A percentile compares a stretch with the other conserved stretches of the same genome.
Evolutionary conservation across 2,113 vertebrate species (phyloP).

Genomic region (Lepus europaeus): DNA sequence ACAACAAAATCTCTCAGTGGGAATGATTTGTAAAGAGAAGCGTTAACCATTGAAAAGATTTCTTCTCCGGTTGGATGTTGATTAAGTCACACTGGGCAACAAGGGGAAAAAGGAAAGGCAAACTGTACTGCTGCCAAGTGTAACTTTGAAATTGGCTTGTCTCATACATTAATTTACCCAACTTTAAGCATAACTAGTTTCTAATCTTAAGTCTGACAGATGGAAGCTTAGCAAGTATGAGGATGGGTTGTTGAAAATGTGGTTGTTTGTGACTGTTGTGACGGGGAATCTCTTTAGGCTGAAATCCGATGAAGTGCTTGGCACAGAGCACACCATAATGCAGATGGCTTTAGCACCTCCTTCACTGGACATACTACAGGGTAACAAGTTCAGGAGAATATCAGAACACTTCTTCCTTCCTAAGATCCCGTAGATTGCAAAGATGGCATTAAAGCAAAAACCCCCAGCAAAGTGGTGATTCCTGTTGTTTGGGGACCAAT

Average conservation of each 20-base stretch:
- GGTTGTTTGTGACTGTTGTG: not conserved
- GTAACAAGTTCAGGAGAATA: slow-evolving; percentile 58
- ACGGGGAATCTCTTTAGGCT: slow-evolving; percentile 39
- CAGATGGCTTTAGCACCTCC: slow-evolving; percentile 31
- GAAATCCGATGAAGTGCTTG: slow-evolving; percentile 51
- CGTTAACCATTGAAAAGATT: not conserved
- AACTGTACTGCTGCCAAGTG: slow-evolving; percentile 19
- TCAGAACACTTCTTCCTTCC: slow-evolving; percentile 72
- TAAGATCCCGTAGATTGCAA: slow-evolving; percentile 44
- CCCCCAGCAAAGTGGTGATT: slow-evolving; percentile 1
- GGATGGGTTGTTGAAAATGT: not conserved
- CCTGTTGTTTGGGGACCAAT: slow-evolving; percentile 46
- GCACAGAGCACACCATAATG: slow-evolving; percentile 19
- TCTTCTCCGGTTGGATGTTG: not conserved
- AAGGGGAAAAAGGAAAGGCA: not conserved
- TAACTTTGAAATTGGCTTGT: slow-evolving; percentile 58
- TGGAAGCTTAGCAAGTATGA: slow-evolving; percentile 29
- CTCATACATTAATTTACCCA: slow-evolving; percentile 62
- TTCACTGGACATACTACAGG: not conserved
- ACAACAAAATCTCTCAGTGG: not conserved
- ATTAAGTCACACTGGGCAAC: not conserved
- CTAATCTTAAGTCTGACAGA: not conserved
- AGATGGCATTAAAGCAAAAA: slow-evolving; percentile 57
- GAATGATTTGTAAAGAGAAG: slow-evolving; percentile 1
- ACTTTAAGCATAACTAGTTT: slow-evolving; percentile 33